Conservation (phyloP, 1,140 invertebrate genomes). For the Portunus trituberculatus region DNA sequence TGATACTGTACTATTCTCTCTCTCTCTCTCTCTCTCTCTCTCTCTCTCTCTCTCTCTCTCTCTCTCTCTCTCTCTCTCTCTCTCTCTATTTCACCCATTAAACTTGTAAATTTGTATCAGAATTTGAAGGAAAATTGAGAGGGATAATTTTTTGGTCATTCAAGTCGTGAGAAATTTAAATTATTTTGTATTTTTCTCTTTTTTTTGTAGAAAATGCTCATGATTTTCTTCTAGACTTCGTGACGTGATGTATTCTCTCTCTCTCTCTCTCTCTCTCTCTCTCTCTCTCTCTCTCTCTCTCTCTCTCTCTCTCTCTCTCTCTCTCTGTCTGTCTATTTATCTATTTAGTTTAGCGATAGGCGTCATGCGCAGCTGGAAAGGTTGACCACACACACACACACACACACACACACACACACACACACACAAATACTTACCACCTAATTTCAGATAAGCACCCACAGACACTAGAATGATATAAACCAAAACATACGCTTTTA, state of each 20-base stretch:
- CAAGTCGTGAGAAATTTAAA: no score
- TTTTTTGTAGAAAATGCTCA: no score
- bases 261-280: not conserved
- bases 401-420: not conserved
- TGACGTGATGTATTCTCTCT: no score
- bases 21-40: slow-evolving; percentile 14
- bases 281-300: not conserved
- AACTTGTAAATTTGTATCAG: no score
- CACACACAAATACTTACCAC: not conserved
- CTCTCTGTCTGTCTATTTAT: not conserved
- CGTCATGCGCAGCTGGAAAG: not conserved
- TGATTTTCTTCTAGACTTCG: no score
- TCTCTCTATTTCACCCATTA: not conserved
- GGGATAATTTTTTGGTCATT: no score
- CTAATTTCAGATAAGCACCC: no score
- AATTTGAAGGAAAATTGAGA: no score
- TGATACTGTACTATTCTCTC: no score
- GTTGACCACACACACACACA: not conserved
- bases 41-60: slow-evolving; percentile 33
- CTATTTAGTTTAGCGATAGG: not conserved
- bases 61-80: not conserved
- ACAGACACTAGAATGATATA: not conserved
- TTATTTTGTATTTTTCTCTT: no score
- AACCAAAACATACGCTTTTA: not conserved
- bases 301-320: not conserved